Percentiles rank a stretch among this genome's conserved stretches.
Evolutionary conservation across 2,113 vertebrate species (phyloP).

Genomic region (Hemibagrus wyckioides): DNA sequence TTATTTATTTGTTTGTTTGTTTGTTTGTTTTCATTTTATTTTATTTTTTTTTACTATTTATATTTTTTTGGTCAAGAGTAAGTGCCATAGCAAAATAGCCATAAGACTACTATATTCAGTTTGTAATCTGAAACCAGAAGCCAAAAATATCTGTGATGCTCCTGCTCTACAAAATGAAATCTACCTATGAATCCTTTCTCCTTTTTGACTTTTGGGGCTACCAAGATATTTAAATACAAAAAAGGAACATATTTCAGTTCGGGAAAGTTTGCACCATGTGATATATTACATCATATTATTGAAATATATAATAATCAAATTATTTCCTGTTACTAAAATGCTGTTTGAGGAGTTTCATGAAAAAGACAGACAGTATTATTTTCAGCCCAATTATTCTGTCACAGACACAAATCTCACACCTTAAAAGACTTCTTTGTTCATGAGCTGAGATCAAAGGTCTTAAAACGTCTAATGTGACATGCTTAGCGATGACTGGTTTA

Average conservation of each 20-base stretch:
- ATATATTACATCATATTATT: no score
- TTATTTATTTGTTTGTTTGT: no score
- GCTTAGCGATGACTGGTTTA: neutral
- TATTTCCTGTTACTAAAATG: no score
- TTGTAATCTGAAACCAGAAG: neutral
- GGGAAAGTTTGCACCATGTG: neutral
- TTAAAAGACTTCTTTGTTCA: neutral
- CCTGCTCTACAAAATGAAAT: neutral
- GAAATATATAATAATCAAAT: no score
- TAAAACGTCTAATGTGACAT: neutral
- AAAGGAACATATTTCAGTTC: neutral
- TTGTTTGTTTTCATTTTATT: no score
- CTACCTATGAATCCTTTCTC: neutral
- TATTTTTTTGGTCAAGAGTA: neutral
- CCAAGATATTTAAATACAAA: neutral
- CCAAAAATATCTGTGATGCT: neutral
- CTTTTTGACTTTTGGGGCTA: neutral
- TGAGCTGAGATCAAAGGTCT: neutral
- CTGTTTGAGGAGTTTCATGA: no score
- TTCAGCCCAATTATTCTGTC: neutral
- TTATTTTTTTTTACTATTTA: neutral
- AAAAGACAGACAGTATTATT: no score
- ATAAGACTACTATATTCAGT: neutral
- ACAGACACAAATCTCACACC: neutral
- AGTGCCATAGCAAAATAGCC: neutral